Evolutionary conservation across 2,797 vertebrate genomes (phyloP).

Genomic region (Phataginus tricuspis): DNA sequence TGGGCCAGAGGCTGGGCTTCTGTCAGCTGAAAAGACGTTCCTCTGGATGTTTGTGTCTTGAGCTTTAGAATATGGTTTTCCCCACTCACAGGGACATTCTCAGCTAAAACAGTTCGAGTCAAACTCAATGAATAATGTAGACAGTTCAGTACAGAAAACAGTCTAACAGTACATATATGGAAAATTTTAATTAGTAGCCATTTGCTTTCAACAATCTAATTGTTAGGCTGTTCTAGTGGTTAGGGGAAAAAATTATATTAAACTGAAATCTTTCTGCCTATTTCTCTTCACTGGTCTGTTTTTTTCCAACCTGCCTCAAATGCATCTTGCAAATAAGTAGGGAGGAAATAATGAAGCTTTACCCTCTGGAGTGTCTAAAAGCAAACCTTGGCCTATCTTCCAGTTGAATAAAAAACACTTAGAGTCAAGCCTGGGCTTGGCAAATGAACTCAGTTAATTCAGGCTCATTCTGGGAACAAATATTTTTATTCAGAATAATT

Average conservation of each 20-base stretch:
- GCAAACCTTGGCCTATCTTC: not conserved
- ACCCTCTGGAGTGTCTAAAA: not conserved
- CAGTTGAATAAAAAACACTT: not conserved
- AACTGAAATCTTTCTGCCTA: not conserved
- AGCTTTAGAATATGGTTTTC: not conserved
- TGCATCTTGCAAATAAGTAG: not conserved
- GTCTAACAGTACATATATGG: not conserved
- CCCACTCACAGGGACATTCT: not conserved
- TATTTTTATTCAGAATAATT: not conserved
- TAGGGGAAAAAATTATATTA: not conserved
- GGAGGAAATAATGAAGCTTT: not conserved
- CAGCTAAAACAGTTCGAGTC: constrained; percentile 37
- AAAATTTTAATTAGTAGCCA: not conserved
- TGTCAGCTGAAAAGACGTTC: not conserved
- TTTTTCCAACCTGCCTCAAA: not conserved
- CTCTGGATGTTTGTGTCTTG: not conserved
- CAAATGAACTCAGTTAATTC: not conserved
- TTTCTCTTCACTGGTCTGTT: constrained; percentile 28
- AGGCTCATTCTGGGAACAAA: not conserved
- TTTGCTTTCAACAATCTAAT: constrained; percentile 10
- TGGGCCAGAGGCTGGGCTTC: not conserved
- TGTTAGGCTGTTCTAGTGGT: not conserved
- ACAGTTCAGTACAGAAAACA: constrained; percentile 36
- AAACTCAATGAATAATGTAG: constrained; percentile 10
- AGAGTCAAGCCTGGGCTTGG: not conserved